Evolutionary conservation across 2,113 vertebrate species (phyloP), one percentile per base, ranked within the genome.

Genomic region (Neolamprologus devosi): DNA sequence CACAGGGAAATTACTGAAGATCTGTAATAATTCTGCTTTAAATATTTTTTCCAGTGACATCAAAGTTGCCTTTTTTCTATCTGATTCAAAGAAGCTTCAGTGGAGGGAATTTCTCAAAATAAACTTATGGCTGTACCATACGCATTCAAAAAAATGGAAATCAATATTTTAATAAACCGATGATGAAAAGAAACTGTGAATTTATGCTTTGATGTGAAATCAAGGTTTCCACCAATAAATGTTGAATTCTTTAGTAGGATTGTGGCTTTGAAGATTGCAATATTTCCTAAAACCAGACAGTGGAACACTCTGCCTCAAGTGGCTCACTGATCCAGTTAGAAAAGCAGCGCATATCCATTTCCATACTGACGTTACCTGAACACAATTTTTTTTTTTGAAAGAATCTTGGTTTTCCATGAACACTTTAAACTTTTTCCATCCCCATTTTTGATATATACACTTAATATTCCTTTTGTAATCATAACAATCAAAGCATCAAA

Each of bases 271-370:
- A 84, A 30, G 35, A 40, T n/a, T 49, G 40, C 42, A 51, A 82
- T 86, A 83, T 91, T 78, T 81, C 49, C 70, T 73, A 21, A 80
- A 88, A 85, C 19, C 51, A 87, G 65, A 84, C 6, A 7, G 45
- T 83, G 82, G 86, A 87, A 87, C 45, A 37, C 28, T 81, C 87
- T 57, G 75, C 90, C 82, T 60, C 23, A 8, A 89, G 45, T 82
- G 80, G 57, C 63, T 91, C 86, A 26, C 35, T 89, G 73, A 93
- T 89, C 55, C 57, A 51, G 78, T 90, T 63, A 54, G 63, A 30
- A 60, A 63, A 89, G 53, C 83, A 58, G 78, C 33, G 13, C 23
- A 54, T 68, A 81, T 81, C 12, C 35, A 81, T 87, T 75, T 88
- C 82, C 55, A 21, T 23, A 45, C 55, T 79, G 80, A 87, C 63